A percentile compares a stretch with the other conserved stretches of the same genome.
Conservation (phyloP, 2,797 vertebrate genomes). For the Aulostomus chinensis region DNA sequence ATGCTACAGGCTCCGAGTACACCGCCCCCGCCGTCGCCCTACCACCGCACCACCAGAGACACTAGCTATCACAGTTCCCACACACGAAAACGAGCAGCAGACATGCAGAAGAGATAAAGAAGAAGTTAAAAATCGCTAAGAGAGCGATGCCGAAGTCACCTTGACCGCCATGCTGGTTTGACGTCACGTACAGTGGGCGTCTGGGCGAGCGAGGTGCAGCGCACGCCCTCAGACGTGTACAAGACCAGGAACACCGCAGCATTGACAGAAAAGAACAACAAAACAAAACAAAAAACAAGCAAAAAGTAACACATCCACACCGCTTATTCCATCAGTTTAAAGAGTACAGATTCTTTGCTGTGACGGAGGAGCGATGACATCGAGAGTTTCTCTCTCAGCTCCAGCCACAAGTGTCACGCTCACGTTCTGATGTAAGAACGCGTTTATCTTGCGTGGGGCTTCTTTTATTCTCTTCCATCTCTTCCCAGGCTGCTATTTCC, state of each 20-base stretch:
- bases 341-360: too few species aligned
- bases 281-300: too few species aligned
- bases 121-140: constrained; percentile 39
- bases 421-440: neutral
- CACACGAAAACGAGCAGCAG: constrained; percentile 10
- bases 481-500: too few species aligned
- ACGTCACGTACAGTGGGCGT: constrained; percentile 77
- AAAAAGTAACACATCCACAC: too few species aligned
- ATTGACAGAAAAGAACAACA: neutral
- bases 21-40: constrained; percentile 7
- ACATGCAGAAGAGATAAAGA: constrained; percentile 19
- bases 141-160: constrained; percentile 89
- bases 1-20: constrained; percentile 55
- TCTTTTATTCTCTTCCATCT: too few species aligned
- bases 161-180: constrained; percentile 97
- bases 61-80: neutral
- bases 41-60: neutral
- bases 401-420: too few species aligned
- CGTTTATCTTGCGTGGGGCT: neutral
- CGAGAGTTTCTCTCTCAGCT: neutral
- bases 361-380: too few species aligned
- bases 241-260: neutral
- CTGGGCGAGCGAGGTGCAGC: too few species aligned
- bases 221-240: constrained; percentile 25
- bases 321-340: too few species aligned